These are phyloP conservation scores for Notechis scutatus DNA, from an alignment of 2,113 vertebrate genomes.

Conservation along the genomic window DNA sequence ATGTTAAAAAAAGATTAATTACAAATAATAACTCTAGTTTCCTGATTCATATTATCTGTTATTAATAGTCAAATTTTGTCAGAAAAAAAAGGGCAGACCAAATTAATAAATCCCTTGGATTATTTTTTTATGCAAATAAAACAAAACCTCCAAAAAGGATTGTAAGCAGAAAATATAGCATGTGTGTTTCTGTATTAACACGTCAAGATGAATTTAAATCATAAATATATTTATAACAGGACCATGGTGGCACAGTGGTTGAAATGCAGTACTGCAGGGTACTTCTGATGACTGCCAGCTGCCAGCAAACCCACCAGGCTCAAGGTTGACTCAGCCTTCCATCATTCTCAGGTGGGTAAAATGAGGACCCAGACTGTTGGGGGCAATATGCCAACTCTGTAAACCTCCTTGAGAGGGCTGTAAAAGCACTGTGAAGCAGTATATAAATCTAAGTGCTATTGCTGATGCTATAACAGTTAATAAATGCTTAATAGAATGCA, in stretches of 20 bases:
- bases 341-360: too few relatives aligned
- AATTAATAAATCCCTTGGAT: neutral
- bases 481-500: neutral
- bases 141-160: neutral
- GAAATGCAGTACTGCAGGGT: too few relatives aligned
- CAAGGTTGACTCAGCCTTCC: too few relatives aligned
- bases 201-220: conserved; percentile 14
- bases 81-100: neutral
- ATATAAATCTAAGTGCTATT: too few relatives aligned
- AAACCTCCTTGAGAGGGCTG: too few relatives aligned
- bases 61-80: neutral
- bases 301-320: too few relatives aligned
- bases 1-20: neutral
- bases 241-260: too few relatives aligned
- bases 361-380: too few relatives aligned
- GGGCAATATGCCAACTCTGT: too few relatives aligned
- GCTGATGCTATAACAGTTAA: neutral
- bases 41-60: neutral
- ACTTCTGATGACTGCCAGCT: too few relatives aligned
- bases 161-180: neutral
- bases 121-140: neutral
- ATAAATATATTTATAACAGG: neutral
- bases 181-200: neutral
- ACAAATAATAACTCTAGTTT: neutral
- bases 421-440: too few relatives aligned